Evolutionary conservation across 1,140 invertebrate genomes (phyloP).

Genomic region (Eufriesea mexicana): DNA sequence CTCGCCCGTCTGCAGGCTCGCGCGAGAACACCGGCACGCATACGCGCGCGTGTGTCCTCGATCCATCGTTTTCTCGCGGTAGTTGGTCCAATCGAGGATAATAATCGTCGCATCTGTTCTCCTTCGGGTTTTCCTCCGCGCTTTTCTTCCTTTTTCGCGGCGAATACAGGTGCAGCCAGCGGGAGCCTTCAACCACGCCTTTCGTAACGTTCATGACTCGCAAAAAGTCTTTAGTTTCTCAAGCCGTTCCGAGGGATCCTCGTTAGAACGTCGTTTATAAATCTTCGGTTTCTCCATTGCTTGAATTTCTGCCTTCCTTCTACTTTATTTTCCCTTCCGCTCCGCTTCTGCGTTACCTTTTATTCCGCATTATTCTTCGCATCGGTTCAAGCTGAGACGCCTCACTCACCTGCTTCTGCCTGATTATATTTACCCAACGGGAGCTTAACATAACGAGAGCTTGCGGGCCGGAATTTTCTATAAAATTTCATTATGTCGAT

Average conservation of each 20-base stretch:
- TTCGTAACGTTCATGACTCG: background rate
- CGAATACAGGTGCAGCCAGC: conserved; percentile 21
- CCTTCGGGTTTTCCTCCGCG: background rate
- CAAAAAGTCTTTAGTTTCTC: background rate
- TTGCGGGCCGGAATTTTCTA: background rate
- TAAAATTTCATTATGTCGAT: background rate
- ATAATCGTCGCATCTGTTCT: conserved; percentile 39
- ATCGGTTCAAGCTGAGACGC: too few relatives aligned
- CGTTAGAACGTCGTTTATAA: conserved; percentile 1
- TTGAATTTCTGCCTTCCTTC: background rate
- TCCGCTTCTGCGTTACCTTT: too few relatives aligned
- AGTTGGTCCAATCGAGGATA: conserved; percentile 36
- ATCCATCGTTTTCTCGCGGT: conserved; percentile 33
- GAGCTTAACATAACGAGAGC: too few relatives aligned
- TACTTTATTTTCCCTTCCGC: background rate
- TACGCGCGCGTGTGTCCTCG: background rate
- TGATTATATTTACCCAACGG: too few relatives aligned
- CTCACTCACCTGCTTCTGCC: too few relatives aligned
- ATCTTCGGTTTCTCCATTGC: background rate
- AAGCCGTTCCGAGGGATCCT: background rate
- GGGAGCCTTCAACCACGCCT: too few relatives aligned
- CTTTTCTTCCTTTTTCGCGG: background rate
- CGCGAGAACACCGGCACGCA: too few relatives aligned
- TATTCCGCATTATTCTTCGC: too few relatives aligned
- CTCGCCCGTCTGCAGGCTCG: background rate